Conservation (phyloP, 2,797 vertebrate genomes). For the Microctenopoma lineatum region DNA sequence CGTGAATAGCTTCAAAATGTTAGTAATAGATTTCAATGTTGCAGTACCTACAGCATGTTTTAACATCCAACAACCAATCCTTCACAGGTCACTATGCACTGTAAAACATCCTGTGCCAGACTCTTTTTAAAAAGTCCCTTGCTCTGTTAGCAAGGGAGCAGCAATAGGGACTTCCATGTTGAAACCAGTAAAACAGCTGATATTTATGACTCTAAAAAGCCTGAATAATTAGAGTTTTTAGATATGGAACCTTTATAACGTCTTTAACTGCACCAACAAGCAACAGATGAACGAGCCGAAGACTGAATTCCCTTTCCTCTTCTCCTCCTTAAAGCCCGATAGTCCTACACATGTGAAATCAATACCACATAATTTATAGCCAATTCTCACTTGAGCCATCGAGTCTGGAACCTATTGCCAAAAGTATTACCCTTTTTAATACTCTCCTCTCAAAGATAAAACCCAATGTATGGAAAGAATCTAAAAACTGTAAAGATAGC, state of each 20-base stretch:
- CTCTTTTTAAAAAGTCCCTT: conserved; percentile 70
- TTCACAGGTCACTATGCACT: conserved; percentile 52
- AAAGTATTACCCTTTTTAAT: conserved; percentile 70
- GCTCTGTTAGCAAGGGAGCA: conserved; percentile 66
- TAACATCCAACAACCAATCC: conserved; percentile 67
- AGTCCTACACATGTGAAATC: conserved; percentile 83
- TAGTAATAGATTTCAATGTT: conserved; percentile 24
- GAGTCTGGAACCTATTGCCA: conserved; percentile 80
- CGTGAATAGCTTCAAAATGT: not conserved
- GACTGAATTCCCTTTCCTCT: conserved; percentile 56
- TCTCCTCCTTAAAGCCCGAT: conserved; percentile 56
- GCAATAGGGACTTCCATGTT: conserved; percentile 72
- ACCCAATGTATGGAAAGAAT: conserved; percentile 35
- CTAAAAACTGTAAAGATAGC: conserved; percentile 34
- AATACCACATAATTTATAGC: conserved; percentile 80
- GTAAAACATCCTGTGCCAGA: conserved; percentile 67
- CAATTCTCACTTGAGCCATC: conserved; percentile 79
- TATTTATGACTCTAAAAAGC: conserved; percentile 83
- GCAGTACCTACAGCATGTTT: conserved; percentile 32
- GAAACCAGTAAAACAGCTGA: conserved; percentile 77
- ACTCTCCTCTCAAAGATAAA: conserved; percentile 63
- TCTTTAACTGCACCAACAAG: conserved; percentile 73
- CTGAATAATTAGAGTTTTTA: conserved; percentile 73
- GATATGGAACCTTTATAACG: conserved; percentile 79
- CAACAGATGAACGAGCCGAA: conserved; percentile 68